Evolutionary conservation across 2,113 vertebrate species (phyloP), one percentile per base, ranked within the genome.

Genomic region (Hylia prasina): DNA sequence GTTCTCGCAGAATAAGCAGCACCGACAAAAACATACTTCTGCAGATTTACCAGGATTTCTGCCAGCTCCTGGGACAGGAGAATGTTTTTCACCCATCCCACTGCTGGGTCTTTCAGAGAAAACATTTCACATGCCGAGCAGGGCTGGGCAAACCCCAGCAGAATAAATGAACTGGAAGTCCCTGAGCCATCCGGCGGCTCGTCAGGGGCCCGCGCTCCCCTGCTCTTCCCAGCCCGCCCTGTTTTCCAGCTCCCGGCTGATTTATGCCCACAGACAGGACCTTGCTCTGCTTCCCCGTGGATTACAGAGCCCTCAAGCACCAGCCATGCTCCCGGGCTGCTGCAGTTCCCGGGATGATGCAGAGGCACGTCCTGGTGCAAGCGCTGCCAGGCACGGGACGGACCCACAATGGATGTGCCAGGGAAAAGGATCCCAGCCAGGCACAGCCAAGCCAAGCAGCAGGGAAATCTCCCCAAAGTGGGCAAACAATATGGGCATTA

Each of bases 31-130:
- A 95, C 96, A 95, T 92, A 81, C 80, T 94, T 89, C 86, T 89
- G 96, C 95, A 92, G 89, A 90, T 95, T 83, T 69, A 30, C 93
- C 82, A 86, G 95, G 95, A 92, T 63, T 88, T n/a, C 95, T 95
- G 96, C 96, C 96, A 97, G 94, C 82, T 90, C 86, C 92, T 58
- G 75, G 57, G 92, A 94, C 91, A 69, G 83, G 91, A 61, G 91
- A 91, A 87, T 91, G 91, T 95, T 94, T 95, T 95, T 96, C 94
- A 64, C 94, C 83, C 91, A 71, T 82, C 69, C 66, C 53, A 10
- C 76, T 78, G 93, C 93, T 76, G 8, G 37, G 58, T 88, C 93
- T 91, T 87, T 87, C 81, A 94, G 89, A 81, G 47, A 48, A 96
- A 96, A 94, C 95, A 90, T 82, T 66, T 71, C 90, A 28, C 87